A percentile compares a stretch with the other conserved stretches of the same genome.
These are phyloP conservation scores for Lithophane semibrunnea DNA, from an alignment of 2,888 invertebrate species.

Conservation along the genomic window DNA sequence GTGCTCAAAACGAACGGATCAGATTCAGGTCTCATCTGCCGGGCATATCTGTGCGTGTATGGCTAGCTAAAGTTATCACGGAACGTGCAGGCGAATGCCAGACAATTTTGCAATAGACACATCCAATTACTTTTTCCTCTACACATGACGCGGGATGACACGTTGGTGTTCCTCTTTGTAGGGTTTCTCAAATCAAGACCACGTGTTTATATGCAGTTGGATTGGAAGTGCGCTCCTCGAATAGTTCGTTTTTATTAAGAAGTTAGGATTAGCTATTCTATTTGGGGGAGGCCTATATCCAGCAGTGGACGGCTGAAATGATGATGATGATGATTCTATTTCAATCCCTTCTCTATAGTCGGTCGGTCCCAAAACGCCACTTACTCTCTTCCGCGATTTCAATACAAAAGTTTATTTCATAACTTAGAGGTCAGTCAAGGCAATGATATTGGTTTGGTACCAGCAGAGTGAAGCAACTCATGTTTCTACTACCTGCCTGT, in stretches of 20 bases:
- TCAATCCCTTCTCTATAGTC: neutral
- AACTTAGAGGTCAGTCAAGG: neutral
- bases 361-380: too few species aligned
- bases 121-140: constrained; percentile 8
- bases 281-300: too few species aligned
- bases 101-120: constrained; percentile 25
- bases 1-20: too few species aligned
- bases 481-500: neutral
- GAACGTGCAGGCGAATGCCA: neutral
- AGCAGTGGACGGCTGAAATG: too few species aligned
- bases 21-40: too few species aligned
- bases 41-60: too few species aligned
- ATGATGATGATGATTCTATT: neutral
- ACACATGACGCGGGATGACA: neutral
- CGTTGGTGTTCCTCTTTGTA: constrained; percentile 19
- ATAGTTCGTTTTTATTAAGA: neutral
- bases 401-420: neutral
- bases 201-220: neutral
- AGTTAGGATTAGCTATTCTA: neutral
- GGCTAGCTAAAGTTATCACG: neutral
- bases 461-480: neutral
- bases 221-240: neutral
- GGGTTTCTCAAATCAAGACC: neutral
- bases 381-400: neutral
- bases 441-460: too few species aligned